phyloP scores from a whole-genome alignment of 2,113 vertebrate genomes.

The Catharus bicknelli region DNA sequence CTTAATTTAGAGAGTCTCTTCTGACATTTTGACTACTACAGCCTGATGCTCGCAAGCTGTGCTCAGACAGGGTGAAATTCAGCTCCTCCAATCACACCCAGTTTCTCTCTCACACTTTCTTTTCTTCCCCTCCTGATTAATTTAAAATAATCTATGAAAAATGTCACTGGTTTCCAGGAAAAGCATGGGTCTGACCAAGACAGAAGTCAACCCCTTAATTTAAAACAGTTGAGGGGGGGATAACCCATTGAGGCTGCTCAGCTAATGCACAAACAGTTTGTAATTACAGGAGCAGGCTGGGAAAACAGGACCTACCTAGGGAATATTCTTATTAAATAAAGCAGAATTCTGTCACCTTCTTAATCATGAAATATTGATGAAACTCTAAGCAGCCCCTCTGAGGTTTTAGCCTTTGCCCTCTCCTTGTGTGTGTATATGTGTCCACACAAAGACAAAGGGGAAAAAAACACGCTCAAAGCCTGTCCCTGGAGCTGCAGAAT shows the following conservation, averaged over 20 bases:
- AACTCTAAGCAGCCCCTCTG: slow-evolving; percentile 59
- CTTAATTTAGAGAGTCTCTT: slow-evolving; percentile 5
- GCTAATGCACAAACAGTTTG: slow-evolving; percentile 53
- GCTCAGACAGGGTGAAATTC: slow-evolving; percentile 30
- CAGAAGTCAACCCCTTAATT: slow-evolving; percentile 56
- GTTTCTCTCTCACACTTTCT: not conserved
- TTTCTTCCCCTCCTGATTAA: not conserved
- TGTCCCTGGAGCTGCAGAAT: slow-evolving; percentile 15
- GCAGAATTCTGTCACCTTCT: slow-evolving; percentile 71
- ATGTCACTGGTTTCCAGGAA: slow-evolving; percentile 23
- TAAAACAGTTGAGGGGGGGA: slow-evolving; percentile 32
- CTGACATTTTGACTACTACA: not conserved
- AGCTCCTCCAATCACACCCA: not conserved
- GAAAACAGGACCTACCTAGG: slow-evolving; percentile 46
- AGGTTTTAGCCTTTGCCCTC: slow-evolving; percentile 66
- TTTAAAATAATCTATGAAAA: slow-evolving; percentile 31
- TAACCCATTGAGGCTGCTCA: not conserved
- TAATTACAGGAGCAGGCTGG: slow-evolving; percentile 41
- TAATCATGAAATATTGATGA: slow-evolving; percentile 74
- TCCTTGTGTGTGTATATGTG: not conserved
- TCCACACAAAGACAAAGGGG: slow-evolving; percentile 28
- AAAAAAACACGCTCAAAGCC: not conserved
- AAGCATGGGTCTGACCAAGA: not conserved
- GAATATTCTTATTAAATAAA: slow-evolving; percentile 70
- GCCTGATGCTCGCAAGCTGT: not conserved